Percentiles rank a stretch among this genome's conserved stretches.
Conservation (phyloP, 2,797 vertebrate genomes). For the Agapornis canus region DNA sequence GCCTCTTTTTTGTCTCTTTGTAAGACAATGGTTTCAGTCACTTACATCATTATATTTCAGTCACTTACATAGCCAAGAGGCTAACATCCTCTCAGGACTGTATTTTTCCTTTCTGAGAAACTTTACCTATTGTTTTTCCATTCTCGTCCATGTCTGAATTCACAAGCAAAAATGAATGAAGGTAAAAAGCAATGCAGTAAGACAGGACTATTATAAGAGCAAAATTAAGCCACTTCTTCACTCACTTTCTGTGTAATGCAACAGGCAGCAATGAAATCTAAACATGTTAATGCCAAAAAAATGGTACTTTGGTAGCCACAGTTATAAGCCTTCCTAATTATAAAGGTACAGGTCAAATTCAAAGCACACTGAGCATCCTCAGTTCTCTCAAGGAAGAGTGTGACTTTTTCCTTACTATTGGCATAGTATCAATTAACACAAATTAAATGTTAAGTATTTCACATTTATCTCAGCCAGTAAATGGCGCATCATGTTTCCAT, state of each 20-base stretch:
- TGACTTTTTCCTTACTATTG: not conserved
- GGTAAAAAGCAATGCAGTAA: not conserved
- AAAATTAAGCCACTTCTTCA: not conserved
- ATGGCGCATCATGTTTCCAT: slow-evolving; percentile 10
- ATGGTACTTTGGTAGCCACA: not conserved
- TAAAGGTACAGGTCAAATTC: not conserved
- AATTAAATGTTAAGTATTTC: slow-evolving; percentile 42
- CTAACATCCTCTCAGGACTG: not conserved
- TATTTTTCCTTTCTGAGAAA: not conserved
- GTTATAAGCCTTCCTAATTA: not conserved
- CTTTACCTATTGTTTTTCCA: not conserved
- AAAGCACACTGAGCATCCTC: not conserved
- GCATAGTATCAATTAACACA: not conserved
- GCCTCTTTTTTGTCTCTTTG: not conserved
- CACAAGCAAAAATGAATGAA: not conserved
- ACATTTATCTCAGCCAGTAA: slow-evolving; percentile 37
- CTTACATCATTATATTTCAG: too few relatives aligned
- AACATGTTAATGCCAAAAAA: not conserved
- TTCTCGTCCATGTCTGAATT: not conserved
- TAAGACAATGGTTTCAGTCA: not conserved
- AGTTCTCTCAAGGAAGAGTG: not conserved
- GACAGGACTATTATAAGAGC: rapidly evolving
- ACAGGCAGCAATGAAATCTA: not conserved
- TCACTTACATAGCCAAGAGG: too few relatives aligned
- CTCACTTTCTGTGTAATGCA: not conserved